Evolutionary conservation across 2,888 invertebrate species (phyloP).

Genomic region (Chironomus tentans): DNA sequence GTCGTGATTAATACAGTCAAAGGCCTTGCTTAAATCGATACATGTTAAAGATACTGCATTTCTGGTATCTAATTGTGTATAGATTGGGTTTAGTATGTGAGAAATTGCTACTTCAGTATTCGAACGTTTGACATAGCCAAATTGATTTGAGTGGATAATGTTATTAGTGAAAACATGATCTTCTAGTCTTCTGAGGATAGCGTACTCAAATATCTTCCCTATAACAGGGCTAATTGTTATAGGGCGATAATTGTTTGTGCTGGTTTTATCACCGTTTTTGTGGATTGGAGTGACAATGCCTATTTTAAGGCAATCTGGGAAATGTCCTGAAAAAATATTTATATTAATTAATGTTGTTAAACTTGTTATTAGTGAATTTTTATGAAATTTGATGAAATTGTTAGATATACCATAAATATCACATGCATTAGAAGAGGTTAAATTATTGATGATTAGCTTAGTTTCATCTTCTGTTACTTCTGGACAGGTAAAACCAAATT

Average conservation of each 20-base stretch:
- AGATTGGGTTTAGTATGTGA: neutral
- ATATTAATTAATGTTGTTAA: neutral
- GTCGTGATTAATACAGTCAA: neutral
- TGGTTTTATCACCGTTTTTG: neutral
- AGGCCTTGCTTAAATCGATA: neutral
- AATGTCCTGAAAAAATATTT: neutral
- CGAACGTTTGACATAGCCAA: neutral
- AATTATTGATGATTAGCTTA: too few relatives aligned
- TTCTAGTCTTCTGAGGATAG: neutral
- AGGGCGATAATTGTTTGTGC: neutral
- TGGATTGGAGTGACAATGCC: neutral
- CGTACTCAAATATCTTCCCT: neutral
- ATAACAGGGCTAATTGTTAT: neutral
- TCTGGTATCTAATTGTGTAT: neutral
- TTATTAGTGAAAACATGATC: neutral
- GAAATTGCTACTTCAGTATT: neutral
- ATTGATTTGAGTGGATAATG: neutral
- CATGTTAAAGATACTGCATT: neutral
- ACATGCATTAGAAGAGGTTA: too few relatives aligned
- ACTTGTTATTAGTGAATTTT: too few relatives aligned
- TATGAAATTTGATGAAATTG: too few relatives aligned
- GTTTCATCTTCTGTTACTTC: too few relatives aligned
- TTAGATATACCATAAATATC: too few relatives aligned
- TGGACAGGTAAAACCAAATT: too few relatives aligned
- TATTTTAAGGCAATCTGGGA: neutral